A percentile compares a stretch with the other conserved stretches of the same genome.
Evolutionary conservation across 2,888 invertebrate species (phyloP).

Genomic region (Chydorus sphaericus): DNA sequence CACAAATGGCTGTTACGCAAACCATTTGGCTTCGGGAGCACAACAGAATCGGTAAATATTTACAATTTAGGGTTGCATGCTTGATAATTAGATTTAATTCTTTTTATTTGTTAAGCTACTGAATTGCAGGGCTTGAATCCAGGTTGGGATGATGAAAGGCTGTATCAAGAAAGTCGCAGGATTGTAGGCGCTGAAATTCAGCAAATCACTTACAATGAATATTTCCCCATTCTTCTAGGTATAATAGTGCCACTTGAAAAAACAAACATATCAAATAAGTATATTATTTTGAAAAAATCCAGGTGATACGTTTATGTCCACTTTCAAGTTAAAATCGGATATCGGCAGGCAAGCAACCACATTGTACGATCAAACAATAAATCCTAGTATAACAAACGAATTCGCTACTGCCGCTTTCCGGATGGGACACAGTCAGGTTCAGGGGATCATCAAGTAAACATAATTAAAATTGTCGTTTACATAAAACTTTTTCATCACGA

Average conservation of each 20-base stretch:
- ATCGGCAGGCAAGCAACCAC: slow-evolving; percentile 24
- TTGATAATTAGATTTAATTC: too few species aligned
- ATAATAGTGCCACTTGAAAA: too few species aligned
- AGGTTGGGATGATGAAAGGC: slow-evolving; percentile 34
- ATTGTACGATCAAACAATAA: slow-evolving; percentile 50
- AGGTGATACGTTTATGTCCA: slow-evolving; percentile 42
- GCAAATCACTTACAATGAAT: slow-evolving; percentile 36
- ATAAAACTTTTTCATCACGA: too few species aligned
- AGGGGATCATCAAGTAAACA: slow-evolving; percentile 46
- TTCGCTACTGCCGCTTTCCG: slow-evolving; percentile 73
- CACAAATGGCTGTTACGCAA: slow-evolving; percentile 33
- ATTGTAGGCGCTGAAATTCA: slow-evolving; percentile 35
- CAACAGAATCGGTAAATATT: slow-evolving; percentile 30
- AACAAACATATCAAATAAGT: too few species aligned
- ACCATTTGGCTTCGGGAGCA: slow-evolving; percentile 37
- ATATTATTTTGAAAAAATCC: too few species aligned
- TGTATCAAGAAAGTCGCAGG: slow-evolving; percentile 35
- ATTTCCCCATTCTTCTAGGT: slow-evolving; percentile 34
- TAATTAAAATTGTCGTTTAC: slow-evolving; percentile 19
- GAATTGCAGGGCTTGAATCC: slow-evolving; percentile 30
- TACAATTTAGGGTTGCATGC: too few species aligned
- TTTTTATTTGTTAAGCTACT: too few species aligned
- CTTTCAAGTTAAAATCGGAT: slow-evolving; percentile 40
- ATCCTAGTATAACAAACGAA: slow-evolving; percentile 61
- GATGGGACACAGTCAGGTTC: slow-evolving; percentile 71